These are phyloP conservation scores for Augochlorella aurata DNA, from an alignment of 2,888 invertebrate genomes.

Conservation along the genomic window DNA sequence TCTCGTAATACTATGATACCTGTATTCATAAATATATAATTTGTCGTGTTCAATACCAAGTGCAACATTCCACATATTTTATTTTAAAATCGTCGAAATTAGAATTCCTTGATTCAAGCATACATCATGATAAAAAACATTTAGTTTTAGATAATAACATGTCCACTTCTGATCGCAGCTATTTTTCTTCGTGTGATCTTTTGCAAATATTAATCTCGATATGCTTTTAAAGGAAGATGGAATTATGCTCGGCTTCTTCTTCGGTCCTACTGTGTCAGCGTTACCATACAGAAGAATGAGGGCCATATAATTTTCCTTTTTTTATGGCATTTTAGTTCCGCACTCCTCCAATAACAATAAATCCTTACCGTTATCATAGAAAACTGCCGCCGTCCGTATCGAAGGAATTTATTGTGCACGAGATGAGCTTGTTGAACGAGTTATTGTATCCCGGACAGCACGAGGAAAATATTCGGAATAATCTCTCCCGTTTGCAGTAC, in stretches of 20 bases:
- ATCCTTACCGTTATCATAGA: constrained; percentile 48
- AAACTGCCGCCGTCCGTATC: constrained; percentile 56
- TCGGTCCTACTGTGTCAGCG: background rate
- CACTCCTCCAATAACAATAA: constrained; percentile 6
- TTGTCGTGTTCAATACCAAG: too few relatives aligned
- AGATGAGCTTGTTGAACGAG: constrained; percentile 72
- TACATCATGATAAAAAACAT: too few relatives aligned
- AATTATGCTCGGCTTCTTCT: background rate
- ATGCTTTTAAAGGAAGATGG: background rate
- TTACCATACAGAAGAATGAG: background rate
- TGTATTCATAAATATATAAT: too few relatives aligned
- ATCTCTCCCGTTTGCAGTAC: constrained; percentile 71
- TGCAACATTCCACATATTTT: too few relatives aligned
- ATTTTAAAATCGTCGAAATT: too few relatives aligned
- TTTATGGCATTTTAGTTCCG: background rate
- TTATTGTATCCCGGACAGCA: constrained; percentile 71
- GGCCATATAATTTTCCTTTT: background rate
- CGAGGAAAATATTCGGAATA: constrained; percentile 63
- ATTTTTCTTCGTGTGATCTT: too few relatives aligned
- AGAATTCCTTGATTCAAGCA: too few relatives aligned
- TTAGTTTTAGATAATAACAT: too few relatives aligned
- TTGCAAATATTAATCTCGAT: background rate
- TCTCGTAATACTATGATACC: too few relatives aligned
- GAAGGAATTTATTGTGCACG: constrained; percentile 67
- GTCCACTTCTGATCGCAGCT: too few relatives aligned